Evolutionary conservation across 2,888 invertebrate species (phyloP).

Genomic region (Aelia acuminata): DNA sequence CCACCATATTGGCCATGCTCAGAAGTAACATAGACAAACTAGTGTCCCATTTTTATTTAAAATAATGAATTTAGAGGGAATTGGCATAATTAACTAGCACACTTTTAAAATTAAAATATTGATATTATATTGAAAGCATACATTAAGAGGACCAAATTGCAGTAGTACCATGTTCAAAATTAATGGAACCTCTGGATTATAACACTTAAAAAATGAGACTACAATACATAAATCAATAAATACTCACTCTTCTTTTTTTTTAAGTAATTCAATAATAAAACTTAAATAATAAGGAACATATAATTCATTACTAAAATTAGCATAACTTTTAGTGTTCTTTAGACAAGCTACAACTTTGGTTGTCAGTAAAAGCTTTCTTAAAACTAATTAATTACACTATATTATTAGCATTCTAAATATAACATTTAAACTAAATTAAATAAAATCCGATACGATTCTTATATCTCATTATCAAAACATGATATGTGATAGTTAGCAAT

Average conservation of each 20-base stretch:
- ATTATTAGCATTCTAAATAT: neutral
- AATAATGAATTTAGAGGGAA: neutral
- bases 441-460: neutral
- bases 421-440: neutral
- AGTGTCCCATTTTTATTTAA: too few relatives aligned
- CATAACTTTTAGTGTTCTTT: neutral
- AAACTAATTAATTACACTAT: neutral
- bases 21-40: too few relatives aligned
- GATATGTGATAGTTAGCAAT: neutral
- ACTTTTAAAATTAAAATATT: neutral
- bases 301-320: neutral
- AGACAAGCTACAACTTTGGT: neutral
- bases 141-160: neutral
- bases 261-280: neutral
- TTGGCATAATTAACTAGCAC: neutral
- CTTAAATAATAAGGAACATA: neutral
- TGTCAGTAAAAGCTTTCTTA: neutral
- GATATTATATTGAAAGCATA: slow-evolving; percentile 21
- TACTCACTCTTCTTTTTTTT: neutral
- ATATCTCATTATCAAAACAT: neutral
- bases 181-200: neutral
- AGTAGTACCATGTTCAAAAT: neutral
- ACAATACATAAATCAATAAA: neutral
- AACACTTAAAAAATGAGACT: neutral
- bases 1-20: too few relatives aligned